These are phyloP conservation scores for Caenorhabditis remanei DNA, from an alignment of 1,140 invertebrate species.

Conservation along the genomic window DNA sequence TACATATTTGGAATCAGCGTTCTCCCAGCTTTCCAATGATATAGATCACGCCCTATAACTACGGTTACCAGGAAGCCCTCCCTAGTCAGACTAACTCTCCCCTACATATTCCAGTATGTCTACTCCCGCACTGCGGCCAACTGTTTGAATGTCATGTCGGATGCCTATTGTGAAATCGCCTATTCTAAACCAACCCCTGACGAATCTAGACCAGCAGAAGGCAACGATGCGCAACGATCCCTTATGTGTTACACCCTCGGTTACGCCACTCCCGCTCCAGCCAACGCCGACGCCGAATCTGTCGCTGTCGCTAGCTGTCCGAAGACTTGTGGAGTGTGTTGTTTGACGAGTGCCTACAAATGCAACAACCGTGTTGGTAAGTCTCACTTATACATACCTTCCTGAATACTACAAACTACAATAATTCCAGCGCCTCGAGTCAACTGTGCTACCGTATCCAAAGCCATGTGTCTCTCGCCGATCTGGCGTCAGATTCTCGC, in stretches of 20 bases:
- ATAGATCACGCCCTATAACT: no score
- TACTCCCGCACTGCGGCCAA: background rate
- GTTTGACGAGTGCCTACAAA: background rate
- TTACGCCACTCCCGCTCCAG: background rate
- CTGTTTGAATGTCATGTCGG: background rate
- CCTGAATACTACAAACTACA: background rate
- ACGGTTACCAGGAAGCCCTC: no score
- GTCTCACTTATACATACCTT: background rate
- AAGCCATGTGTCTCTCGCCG: background rate
- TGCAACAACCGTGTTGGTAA: background rate
- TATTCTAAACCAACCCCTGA: background rate
- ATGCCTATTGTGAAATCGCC: background rate
- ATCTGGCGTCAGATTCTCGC: slow-evolving; percentile 19
- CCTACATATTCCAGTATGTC: background rate
- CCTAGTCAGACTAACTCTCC: no score
- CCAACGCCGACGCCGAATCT: background rate
- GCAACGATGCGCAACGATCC: background rate
- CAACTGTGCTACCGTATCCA: background rate
- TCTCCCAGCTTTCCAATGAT: no score
- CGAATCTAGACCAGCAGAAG: background rate
- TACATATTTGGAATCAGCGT: no score
- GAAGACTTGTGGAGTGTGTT: slow-evolving; percentile 1
- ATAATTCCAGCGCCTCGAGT: slow-evolving; percentile 12
- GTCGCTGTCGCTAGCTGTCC: background rate
- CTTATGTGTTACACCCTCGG: background rate